A percentile compares a stretch with the other conserved stretches of the same genome.
These are phyloP conservation scores for Lamproptera curius DNA, from an alignment of 2,888 invertebrate genomes.

Conservation along the genomic window DNA sequence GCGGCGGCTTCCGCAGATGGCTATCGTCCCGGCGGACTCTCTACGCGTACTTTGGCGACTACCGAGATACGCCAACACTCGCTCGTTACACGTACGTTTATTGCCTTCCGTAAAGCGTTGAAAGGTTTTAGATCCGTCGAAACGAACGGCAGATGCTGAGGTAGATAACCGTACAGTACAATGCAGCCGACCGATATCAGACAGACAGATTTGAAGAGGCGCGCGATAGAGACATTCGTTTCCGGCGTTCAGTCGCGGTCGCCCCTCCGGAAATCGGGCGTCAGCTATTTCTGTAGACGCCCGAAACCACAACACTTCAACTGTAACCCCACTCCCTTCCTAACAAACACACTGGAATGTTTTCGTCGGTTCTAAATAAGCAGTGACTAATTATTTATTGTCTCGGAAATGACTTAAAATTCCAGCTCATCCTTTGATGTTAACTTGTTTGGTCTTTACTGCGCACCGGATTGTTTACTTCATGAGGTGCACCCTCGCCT, in stretches of 20 bases:
- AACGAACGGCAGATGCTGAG: slow-evolving; percentile 12
- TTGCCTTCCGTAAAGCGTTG: slow-evolving; percentile 1
- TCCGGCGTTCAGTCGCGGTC: slow-evolving; percentile 19
- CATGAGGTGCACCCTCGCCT: slow-evolving; percentile 35
- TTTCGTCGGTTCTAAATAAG: slow-evolving; percentile 7
- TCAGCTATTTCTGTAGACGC: slow-evolving; percentile 21
- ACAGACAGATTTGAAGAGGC: slow-evolving; percentile 17
- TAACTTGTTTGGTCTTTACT: slow-evolving; percentile 39
- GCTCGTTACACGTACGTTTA: slow-evolving; percentile 23
- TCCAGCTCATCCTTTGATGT: slow-evolving; percentile 36
- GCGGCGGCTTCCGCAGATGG: slow-evolving; percentile 59
- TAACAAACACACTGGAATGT: slow-evolving; percentile 2
- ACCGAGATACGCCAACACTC: slow-evolving; percentile 42
- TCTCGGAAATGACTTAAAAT: slow-evolving; percentile 26
- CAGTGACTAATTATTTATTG: slow-evolving; percentile 19
- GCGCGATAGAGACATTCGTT: slow-evolving; percentile 17
- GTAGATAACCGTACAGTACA: slow-evolving; percentile 12
- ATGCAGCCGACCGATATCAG: slow-evolving; percentile 12
- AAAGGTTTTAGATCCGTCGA: slow-evolving; percentile 16
- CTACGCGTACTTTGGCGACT: slow-evolving; percentile 43
- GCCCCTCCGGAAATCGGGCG: slow-evolving; percentile 21
- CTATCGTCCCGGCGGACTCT: slow-evolving; percentile 51
- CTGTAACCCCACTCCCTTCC: slow-evolving; percentile 7
- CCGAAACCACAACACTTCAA: slow-evolving; percentile 19
- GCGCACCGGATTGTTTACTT: slow-evolving; percentile 47